phyloP scores from a whole-genome alignment of 1,140 invertebrate genomes.

The Charaxes varanes region DNA sequence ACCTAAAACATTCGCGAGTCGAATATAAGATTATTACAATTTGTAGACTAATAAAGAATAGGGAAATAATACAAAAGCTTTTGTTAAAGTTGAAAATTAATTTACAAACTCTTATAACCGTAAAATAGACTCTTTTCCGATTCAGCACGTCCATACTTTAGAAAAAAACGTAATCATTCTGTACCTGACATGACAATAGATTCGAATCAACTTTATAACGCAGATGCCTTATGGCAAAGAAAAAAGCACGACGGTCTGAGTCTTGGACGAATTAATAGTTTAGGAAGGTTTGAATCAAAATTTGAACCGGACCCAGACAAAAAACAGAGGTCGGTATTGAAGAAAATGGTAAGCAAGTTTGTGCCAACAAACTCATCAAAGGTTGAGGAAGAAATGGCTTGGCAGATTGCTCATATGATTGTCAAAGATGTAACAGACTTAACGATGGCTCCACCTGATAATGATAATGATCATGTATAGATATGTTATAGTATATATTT shows the following conservation, averaged over 20 bases:
- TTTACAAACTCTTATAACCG: no score
- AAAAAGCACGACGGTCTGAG: constrained; percentile 82
- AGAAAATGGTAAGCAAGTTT: constrained; percentile 84
- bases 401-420: constrained; percentile 96
- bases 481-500: constrained; percentile 54
- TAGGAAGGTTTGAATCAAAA: constrained; percentile 92
- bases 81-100: no score
- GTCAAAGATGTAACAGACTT: constrained; percentile 92
- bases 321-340: constrained; percentile 75
- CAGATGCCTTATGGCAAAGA: constrained; percentile 88
- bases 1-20: no score
- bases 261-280: constrained; percentile 87
- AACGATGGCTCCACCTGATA: constrained; percentile 78
- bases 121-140: no score
- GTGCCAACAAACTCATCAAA: constrained; percentile 88
- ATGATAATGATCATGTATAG: constrained; percentile 59
- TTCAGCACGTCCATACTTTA: constrained; percentile 67
- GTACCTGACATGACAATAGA: constrained; percentile 84
- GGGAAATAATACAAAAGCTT: no score
- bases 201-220: constrained; percentile 86
- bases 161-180: constrained; percentile 74
- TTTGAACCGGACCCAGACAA: constrained; percentile 89
- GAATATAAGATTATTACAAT: no score
- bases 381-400: constrained; percentile 94
- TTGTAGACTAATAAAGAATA: no score